Conservation (phyloP, 2,888 invertebrate genomes). For the Lithophane semibrunnea region DNA sequence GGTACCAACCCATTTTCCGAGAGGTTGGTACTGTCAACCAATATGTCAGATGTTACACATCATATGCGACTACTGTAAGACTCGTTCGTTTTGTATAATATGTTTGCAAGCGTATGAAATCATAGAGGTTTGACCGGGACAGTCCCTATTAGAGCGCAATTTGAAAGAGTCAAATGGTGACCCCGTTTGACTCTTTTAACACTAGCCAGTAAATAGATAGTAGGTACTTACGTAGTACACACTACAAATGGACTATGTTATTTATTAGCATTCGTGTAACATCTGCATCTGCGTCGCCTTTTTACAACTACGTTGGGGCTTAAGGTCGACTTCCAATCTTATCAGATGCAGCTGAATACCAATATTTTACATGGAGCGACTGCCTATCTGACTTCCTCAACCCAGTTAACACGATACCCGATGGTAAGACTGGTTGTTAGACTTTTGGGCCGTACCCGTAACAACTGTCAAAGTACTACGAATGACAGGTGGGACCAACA, state of each 20-base stretch:
- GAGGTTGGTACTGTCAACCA: no score
- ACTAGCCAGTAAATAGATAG: background rate
- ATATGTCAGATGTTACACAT: no score
- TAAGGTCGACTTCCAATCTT: background rate
- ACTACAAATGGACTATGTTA: slow-evolving; percentile 6
- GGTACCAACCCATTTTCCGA: no score
- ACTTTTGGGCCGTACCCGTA: background rate
- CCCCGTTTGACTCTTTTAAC: slow-evolving; percentile 27
- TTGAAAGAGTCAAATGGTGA: slow-evolving; percentile 32
- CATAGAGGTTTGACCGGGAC: background rate
- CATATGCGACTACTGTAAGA: no score
- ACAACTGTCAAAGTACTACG: background rate
- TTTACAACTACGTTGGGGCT: background rate
- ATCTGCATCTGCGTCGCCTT: background rate
- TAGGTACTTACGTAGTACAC: background rate
- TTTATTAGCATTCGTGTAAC: slow-evolving; percentile 1
- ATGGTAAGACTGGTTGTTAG: background rate
- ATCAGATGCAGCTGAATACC: background rate
- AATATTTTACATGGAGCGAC: background rate
- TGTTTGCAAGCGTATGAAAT: slow-evolving; percentile 19
- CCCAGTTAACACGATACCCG: background rate
- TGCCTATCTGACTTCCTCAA: background rate
- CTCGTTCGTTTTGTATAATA: no score
- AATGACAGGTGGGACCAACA: background rate
- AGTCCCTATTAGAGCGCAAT: slow-evolving; percentile 19